Evolutionary conservation across 2,797 vertebrate genomes (phyloP).

Genomic region (Gastrophryne carolinensis): DNA sequence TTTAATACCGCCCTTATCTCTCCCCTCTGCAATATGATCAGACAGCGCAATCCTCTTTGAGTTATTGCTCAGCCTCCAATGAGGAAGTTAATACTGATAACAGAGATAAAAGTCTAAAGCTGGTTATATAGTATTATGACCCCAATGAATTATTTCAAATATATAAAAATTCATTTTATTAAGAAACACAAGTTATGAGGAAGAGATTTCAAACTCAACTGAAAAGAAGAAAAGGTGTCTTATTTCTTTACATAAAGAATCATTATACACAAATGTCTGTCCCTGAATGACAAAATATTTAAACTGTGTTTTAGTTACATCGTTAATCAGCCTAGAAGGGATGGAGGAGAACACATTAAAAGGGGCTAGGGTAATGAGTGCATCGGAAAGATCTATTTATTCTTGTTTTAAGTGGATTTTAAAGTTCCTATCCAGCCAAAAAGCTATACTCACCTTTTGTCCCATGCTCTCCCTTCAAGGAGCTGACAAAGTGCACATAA

Average conservation of each 20-base stretch:
- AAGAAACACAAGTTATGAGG: conserved; percentile 2
- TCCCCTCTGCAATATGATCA: conserved; percentile 28
- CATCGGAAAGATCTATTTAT: too few relatives aligned
- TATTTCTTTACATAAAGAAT: neutral
- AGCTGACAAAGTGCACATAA: too few relatives aligned
- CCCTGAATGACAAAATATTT: conserved; percentile 8
- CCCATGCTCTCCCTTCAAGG: too few relatives aligned
- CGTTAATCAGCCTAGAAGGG: neutral
- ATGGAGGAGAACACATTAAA: neutral
- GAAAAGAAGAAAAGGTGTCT: conserved; percentile 10
- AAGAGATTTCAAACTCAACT: neutral
- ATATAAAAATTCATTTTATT: conserved; percentile 30
- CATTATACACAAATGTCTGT: neutral
- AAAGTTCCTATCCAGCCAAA: too few relatives aligned
- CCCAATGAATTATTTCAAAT: conserved; percentile 49
- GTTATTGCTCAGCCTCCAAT: conserved; percentile 47
- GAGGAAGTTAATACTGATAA: conserved; percentile 49
- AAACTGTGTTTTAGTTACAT: neutral
- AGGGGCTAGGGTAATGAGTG: too few relatives aligned
- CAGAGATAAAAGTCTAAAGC: conserved; percentile 34
- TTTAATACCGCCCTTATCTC: conserved; percentile 45
- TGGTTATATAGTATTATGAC: conserved; percentile 43
- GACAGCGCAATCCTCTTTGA: conserved; percentile 47
- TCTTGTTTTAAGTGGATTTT: too few relatives aligned
- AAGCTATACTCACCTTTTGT: too few relatives aligned